phyloP scores from a whole-genome alignment of 2,113 vertebrate genomes.

The Heptranchias perlo region DNA sequence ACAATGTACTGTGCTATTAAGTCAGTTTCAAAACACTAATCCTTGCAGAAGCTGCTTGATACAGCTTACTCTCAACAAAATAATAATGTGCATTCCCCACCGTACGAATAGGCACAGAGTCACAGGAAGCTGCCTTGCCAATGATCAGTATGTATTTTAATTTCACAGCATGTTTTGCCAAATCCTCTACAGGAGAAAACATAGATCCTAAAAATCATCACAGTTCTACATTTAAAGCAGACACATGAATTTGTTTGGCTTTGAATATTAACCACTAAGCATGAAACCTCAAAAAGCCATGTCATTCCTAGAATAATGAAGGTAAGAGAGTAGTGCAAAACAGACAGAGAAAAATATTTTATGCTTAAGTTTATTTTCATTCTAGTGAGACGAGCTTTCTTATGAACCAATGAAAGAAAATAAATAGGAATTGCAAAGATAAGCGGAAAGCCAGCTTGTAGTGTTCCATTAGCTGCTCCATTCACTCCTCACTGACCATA shows the following conservation, averaged over 20 bases:
- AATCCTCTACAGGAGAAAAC: neutral
- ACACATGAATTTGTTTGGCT: neutral
- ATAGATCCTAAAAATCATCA: neutral
- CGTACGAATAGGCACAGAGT: slow-evolving; percentile 28
- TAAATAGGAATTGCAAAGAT: neutral
- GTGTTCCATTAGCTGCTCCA: neutral
- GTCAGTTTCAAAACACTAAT: slow-evolving; percentile 43
- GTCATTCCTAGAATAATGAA: neutral
- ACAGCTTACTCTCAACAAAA: slow-evolving; percentile 38
- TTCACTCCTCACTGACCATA: neutral
- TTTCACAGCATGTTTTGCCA: neutral
- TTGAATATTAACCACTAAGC: neutral
- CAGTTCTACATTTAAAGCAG: neutral
- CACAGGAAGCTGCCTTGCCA: neutral
- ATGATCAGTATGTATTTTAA: neutral
- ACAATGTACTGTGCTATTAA: slow-evolving; percentile 45
- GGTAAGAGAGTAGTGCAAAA: neutral
- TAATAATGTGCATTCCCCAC: slow-evolving; percentile 39
- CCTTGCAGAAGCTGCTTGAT: slow-evolving; percentile 41
- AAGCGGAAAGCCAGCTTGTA: neutral
- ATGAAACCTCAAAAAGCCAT: neutral
- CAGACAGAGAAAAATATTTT: no score
- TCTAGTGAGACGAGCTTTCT: neutral
- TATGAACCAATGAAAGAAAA: neutral
- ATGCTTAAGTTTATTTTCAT: neutral